Base-by-base conservation (phyloP, 2,113 vertebrate species). In the Cichladusa arquata region DNA sequence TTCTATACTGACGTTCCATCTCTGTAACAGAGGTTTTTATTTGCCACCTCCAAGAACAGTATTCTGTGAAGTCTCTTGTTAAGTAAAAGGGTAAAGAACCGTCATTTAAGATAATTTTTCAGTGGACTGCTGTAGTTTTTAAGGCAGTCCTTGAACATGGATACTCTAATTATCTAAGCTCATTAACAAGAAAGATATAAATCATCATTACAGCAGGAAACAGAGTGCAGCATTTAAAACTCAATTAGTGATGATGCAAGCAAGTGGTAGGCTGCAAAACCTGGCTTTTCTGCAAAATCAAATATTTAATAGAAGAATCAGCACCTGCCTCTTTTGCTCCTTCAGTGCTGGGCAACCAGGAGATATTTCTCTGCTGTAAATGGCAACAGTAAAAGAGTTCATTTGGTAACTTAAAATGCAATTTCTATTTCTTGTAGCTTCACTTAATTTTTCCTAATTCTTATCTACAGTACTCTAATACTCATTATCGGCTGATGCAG, bases 141-240 rank as follows among this genome's bases (percentile, higher is more conserved):
- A 83, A 60, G 26, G 72, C 65, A 81, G 53, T 10, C 47, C 29
- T 57, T 93, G 40, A 83, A 78, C n/a, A 53, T 2, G 17, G 64
- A 64, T 5, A 15, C 19, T 51, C 19, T 84, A 74, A 86, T 61
- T 50, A 88, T 51, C 33, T 44, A 40, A 26, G 69, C 31, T 92
- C n/a, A 67, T 81, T 92, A 88, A 66, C 34, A 40, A 71, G 48
- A 81, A 91, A 64, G 31, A 78, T 36, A 83, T 45, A 95, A 92
- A 83, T 62, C 65, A 79, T 76, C 56, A 66, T 73, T 93, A 88
- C 56, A 89, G 73, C 83, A 92, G 81, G 86, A 96, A 94, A 91
- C 78, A 90, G 40, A 66, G 38, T 74, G 72, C 69, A 88, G 67
- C 77, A 77, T 93, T 90, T 78, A 93, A 94, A 94, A 86, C 40